Conservation (phyloP, 2,113 vertebrate species). For the Gnathonemus echidnorhynchus region DNA sequence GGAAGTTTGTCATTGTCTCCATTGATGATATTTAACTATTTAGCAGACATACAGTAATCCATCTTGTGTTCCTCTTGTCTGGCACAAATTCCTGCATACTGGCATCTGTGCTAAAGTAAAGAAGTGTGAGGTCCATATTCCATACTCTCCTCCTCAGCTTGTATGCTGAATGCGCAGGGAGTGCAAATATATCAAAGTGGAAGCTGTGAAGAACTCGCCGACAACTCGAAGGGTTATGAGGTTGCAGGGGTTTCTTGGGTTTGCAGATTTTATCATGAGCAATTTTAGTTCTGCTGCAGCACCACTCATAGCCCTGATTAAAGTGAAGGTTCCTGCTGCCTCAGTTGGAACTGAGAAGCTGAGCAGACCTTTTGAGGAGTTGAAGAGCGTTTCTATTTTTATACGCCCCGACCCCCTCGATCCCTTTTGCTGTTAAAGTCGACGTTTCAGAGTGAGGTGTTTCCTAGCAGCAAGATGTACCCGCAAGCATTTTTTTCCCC, state of each 20-base stretch:
- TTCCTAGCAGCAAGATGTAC: background rate
- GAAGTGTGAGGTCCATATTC: background rate
- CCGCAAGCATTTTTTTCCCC: too few relatives aligned
- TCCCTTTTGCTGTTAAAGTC: background rate
- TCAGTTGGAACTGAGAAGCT: background rate
- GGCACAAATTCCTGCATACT: background rate
- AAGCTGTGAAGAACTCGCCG: background rate
- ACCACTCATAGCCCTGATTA: background rate
- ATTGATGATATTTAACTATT: background rate
- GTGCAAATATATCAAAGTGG: background rate
- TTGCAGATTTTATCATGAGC: background rate
- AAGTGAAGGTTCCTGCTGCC: background rate
- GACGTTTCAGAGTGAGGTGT: background rate
- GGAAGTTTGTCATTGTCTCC: background rate
- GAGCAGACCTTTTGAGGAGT: background rate
- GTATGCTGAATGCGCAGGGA: background rate
- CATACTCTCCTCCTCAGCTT: background rate
- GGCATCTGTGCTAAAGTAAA: background rate
- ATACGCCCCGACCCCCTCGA: background rate
- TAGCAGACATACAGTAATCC: background rate
- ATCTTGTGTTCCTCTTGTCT: background rate
- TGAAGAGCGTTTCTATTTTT: background rate
- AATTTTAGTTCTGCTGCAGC: background rate
- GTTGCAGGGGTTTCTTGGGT: background rate
- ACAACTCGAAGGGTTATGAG: background rate